Base-by-base conservation (phyloP, 2,797 vertebrate genomes). In the Spea hammondii region DNA sequence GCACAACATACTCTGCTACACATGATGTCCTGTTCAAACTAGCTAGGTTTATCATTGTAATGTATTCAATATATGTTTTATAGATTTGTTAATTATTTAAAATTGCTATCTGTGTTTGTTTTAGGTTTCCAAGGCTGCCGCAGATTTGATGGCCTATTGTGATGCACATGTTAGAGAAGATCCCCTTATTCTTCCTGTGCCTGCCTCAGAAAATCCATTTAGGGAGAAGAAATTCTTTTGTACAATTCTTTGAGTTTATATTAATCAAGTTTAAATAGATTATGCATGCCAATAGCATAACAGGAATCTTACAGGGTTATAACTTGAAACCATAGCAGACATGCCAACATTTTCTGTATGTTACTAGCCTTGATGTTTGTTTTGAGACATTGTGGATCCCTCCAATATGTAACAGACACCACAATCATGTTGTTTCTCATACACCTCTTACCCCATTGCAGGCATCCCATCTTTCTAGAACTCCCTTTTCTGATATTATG, bases 171-270 rank as follows among this genome's bases (percentile, higher is more conserved):
- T 96, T 89, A 94, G 95, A 72, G 97, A 99, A 87, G 97, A 99
- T 89, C 97, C 97, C 1, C 96, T 99, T 87, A 96, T 98, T 85
- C 92, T 96, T 84, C 97, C 97, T 2, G 95, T 99, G 82, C 96
- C 97, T 6, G 95, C 97, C 13, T 99, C 97, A 0, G 97, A 99
- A 94, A 99, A 99, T 92, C 97, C 97, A 4, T 99, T 99, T 92
- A 89, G 97, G 83, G 97, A 99, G 96, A 99, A 99, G 93, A 99
- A 98, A 92, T 96, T 99, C 87, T 98, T 99, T 91, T 99, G 97
- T 89, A 94, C 91, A 90, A 98, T 99, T 88, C 97, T 99, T 92
- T 99, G 92, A 97, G 86, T 89, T 70, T 79, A 13, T 69, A 51
- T 77, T 79, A 45, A 60, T 82, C 74, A 67, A 65, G 67, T 76